Conservation (phyloP, 2,888 invertebrate genomes). For the Gastracanthus pulcherrimus region DNA sequence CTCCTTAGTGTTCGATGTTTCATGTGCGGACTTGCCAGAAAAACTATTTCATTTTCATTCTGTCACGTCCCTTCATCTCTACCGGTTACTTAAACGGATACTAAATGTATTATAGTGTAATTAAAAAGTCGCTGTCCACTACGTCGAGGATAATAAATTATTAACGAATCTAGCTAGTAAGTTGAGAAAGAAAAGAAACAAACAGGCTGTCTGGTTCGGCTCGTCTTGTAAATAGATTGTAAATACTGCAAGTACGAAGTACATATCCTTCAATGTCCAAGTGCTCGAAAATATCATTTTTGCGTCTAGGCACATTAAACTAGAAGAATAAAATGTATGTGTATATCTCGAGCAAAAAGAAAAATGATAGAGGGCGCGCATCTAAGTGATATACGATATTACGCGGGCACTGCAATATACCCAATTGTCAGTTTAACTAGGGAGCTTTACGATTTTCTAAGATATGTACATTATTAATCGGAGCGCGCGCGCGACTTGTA, state of each 20-base stretch:
- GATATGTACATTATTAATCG: conserved; percentile 62
- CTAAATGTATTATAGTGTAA: conserved; percentile 75
- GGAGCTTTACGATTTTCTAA: conserved; percentile 73
- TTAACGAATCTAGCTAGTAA: conserved; percentile 68
- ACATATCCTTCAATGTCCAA: conserved; percentile 43
- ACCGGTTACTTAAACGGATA: conserved; percentile 21
- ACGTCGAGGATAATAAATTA: conserved; percentile 72
- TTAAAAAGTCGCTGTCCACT: conserved; percentile 65
- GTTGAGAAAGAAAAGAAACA: conserved; percentile 57
- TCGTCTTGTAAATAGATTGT: conserved; percentile 66
- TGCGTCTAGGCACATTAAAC: conserved; percentile 21
- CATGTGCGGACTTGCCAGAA: neutral
- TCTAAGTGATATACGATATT: conserved; percentile 51
- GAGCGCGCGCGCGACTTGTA: conserved; percentile 52
- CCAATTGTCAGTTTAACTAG: conserved; percentile 75
- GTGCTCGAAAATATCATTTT: conserved; percentile 41
- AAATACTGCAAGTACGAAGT: conserved; percentile 60
- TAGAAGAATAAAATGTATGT: neutral
- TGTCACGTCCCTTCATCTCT: conserved; percentile 4
- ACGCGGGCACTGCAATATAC: conserved; percentile 77
- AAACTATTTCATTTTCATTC: neutral
- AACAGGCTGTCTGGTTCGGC: conserved; percentile 55
- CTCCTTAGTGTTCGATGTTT: conserved; percentile 46
- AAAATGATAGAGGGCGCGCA: conserved; percentile 1
- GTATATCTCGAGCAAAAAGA: conserved; percentile 19